Conservation (phyloP, 1,140 invertebrate genomes). For the Nilaparvata lugens region DNA sequence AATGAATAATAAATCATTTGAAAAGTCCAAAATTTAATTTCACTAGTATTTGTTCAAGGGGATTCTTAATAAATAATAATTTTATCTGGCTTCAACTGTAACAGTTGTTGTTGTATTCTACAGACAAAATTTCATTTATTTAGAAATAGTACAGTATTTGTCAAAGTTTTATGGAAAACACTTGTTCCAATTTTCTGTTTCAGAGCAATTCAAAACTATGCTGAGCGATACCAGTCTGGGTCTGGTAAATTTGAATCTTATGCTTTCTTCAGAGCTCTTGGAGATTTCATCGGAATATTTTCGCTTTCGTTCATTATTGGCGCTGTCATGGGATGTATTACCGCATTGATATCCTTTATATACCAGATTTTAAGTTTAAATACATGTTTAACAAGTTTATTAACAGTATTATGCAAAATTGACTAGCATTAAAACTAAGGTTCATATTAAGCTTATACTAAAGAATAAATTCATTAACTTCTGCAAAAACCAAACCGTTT, state of each 20-base stretch:
- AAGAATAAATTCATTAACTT: too few relatives aligned
- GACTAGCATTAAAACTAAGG: too few relatives aligned
- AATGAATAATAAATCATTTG: too few relatives aligned
- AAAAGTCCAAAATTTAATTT: too few relatives aligned
- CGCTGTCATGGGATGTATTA: conserved; percentile 82
- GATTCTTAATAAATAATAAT: too few relatives aligned
- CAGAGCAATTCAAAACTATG: conserved; percentile 89
- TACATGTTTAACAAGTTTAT: too few relatives aligned
- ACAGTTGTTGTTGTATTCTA: too few relatives aligned
- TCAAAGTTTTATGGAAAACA: background rate
- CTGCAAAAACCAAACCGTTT: too few relatives aligned
- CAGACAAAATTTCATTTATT: background rate
- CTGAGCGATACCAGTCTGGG: conserved; percentile 60
- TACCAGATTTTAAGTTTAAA: background rate
- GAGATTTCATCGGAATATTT: conserved; percentile 89
- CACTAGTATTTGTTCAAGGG: too few relatives aligned
- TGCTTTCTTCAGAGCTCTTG: conserved; percentile 81
- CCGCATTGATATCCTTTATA: conserved; percentile 77
- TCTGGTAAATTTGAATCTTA: conserved; percentile 72
- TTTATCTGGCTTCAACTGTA: too few relatives aligned
- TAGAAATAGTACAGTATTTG: background rate
- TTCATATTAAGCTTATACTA: too few relatives aligned
- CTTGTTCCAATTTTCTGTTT: conserved; percentile 32
- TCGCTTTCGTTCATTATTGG: conserved; percentile 84
- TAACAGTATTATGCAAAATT: background rate